Conservation (phyloP, 2,797 vertebrate genomes). For the Salarias fasciatus region DNA sequence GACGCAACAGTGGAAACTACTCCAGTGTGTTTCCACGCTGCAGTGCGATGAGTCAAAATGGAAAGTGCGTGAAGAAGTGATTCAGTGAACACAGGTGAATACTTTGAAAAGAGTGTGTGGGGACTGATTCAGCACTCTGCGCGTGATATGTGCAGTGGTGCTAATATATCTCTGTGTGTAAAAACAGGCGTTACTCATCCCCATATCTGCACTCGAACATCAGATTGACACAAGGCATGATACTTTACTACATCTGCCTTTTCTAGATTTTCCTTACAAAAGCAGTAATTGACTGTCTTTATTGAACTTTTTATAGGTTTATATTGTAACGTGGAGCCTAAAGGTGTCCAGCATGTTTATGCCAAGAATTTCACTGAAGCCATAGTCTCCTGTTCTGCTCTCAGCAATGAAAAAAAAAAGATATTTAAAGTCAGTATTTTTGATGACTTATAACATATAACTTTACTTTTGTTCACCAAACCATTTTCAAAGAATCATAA, state of each 20-base stretch:
- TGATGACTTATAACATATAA: no score
- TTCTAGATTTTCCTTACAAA: conserved; percentile 47
- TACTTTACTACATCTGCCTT: conserved; percentile 19
- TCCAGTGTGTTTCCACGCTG: conserved; percentile 8
- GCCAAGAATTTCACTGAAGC: conserved; percentile 45
- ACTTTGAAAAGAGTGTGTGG: conserved; percentile 25
- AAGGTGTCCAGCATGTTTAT: conserved; percentile 44
- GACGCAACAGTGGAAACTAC: neutral
- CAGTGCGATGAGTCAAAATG: conserved; percentile 27
- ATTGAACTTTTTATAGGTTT: conserved; percentile 50
- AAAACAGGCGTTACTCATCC: conserved; percentile 21
- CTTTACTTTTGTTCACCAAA: no score
- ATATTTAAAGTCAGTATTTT: no score
- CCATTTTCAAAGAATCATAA: no score
- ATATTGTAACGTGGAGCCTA: conserved; percentile 49
- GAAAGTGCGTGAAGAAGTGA: conserved; percentile 22
- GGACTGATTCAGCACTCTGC: conserved; percentile 36
- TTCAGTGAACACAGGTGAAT: conserved; percentile 44
- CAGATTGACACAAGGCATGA: conserved; percentile 18
- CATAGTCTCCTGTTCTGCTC: conserved; percentile 44
- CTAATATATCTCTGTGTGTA: conserved; percentile 16
- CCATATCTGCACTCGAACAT: conserved; percentile 20
- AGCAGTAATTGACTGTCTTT: conserved; percentile 41
- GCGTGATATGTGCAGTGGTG: conserved; percentile 21
- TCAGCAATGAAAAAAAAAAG: conserved; percentile 40